Evolutionary conservation across 2,888 invertebrate species (phyloP).

Genomic region (Microdon myrmicae): DNA sequence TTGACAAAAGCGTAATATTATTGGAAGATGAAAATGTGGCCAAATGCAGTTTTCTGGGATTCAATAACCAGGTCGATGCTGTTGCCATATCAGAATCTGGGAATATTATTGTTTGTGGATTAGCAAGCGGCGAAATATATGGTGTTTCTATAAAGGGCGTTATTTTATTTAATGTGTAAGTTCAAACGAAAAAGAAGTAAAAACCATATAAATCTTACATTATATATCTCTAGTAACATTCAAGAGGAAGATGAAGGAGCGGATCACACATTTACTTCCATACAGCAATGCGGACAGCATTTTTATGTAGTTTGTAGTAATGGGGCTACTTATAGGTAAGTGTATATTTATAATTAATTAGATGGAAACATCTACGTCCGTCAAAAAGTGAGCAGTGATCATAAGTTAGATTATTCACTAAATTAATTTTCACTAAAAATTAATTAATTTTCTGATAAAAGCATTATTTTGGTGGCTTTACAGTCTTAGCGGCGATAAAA

Average conservation of each 20-base stretch:
- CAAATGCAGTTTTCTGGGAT: constrained; percentile 61
- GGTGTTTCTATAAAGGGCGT: constrained; percentile 63
- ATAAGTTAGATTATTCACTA: too few species aligned
- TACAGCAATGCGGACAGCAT: constrained; percentile 56
- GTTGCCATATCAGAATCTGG: constrained; percentile 61
- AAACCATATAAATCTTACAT: background rate
- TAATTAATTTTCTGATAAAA: background rate
- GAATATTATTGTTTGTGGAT: constrained; percentile 62
- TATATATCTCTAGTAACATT: constrained; percentile 51
- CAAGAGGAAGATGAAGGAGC: constrained; percentile 59
- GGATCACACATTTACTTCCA: constrained; percentile 57
- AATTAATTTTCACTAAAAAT: too few species aligned
- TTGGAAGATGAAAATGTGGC: constrained; percentile 63
- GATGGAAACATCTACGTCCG: too few species aligned
- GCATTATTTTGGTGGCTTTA: too few species aligned
- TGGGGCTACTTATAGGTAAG: constrained; percentile 63
- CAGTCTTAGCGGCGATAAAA: too few species aligned
- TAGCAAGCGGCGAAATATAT: constrained; percentile 63
- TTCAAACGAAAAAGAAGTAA: background rate
- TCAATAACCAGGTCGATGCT: constrained; percentile 60
- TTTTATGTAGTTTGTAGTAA: constrained; percentile 61
- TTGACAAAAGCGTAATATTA: constrained; percentile 62
- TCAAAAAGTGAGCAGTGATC: too few species aligned
- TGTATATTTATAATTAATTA: too few species aligned
- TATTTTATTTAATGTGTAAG: constrained; percentile 60